Conservation (phyloP, 2,113 vertebrate species). For the Amblyopsis rosae region DNA sequence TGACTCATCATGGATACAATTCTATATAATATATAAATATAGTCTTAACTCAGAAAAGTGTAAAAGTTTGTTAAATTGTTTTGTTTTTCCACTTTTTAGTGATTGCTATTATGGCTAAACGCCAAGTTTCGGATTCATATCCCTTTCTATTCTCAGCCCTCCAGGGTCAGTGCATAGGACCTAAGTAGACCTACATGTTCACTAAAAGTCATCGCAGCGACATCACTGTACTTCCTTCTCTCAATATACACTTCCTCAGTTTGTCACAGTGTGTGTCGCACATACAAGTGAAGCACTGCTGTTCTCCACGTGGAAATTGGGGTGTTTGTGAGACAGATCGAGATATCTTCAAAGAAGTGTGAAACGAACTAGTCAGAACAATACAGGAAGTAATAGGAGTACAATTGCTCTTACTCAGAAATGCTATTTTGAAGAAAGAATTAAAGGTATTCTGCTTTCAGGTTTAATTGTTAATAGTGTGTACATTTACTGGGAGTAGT, state of each 20-base stretch:
- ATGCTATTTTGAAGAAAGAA: constrained; percentile 30
- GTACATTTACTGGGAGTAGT: no score
- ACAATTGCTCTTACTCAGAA: constrained; percentile 52
- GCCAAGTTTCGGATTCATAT: no score
- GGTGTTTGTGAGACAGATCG: background rate
- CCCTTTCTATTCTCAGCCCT: no score
- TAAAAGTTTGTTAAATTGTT: no score
- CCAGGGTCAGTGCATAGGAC: no score
- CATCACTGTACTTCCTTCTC: constrained; percentile 39
- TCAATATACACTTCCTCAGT: constrained; percentile 51
- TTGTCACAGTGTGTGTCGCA: constrained; percentile 14
- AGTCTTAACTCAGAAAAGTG: no score
- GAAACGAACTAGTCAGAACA: constrained; percentile 43
- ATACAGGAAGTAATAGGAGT: constrained; percentile 58
- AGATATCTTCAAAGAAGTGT: constrained; percentile 22
- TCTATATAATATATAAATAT: no score
- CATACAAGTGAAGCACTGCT: no score
- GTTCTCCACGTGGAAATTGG: constrained; percentile 3
- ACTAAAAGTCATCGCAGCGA: constrained; percentile 3
- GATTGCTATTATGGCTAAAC: no score
- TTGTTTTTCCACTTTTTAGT: no score
- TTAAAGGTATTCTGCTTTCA: background rate
- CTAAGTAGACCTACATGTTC: background rate
- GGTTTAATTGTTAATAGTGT: no score
- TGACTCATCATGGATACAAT: no score